phyloP scores from a whole-genome alignment of 2,888 invertebrate species.

The Yponomeuta sedellus region DNA sequence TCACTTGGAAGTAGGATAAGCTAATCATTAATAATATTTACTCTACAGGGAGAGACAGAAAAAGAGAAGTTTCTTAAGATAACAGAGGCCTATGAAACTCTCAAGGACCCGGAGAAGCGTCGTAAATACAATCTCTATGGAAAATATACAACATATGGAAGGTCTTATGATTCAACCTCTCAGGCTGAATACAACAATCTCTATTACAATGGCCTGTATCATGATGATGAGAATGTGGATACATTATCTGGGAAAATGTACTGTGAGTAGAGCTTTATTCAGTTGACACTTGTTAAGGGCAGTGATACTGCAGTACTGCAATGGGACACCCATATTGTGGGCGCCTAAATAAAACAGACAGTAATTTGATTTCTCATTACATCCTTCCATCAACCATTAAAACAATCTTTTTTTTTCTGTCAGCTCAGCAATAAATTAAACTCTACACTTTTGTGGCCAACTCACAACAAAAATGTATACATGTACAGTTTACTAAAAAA shows the following conservation, averaged over 20 bases:
- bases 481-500: no score
- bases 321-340: no score
- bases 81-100: constrained; percentile 89
- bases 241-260: constrained; percentile 85
- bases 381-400: neutral
- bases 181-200: constrained; percentile 84
- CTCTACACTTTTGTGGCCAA: no score
- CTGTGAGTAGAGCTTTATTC: constrained; percentile 70
- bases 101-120: constrained; percentile 87
- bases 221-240: constrained; percentile 88
- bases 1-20: neutral
- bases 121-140: constrained; percentile 88
- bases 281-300: neutral
- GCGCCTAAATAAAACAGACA: no score
- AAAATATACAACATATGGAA: constrained; percentile 56
- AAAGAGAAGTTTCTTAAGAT: constrained; percentile 87
- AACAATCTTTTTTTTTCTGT: neutral
- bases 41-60: constrained; percentile 79
- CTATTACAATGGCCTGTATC: constrained; percentile 91
- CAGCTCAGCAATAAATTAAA: no score
- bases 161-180: constrained; percentile 76
- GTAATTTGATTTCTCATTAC: neutral
- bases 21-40: neutral
- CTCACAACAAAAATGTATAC: no score
- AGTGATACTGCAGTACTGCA: no score